Evolutionary conservation across 2,113 vertebrate genomes (phyloP), one percentile per base, ranked within the genome.

Genomic region (Poeciliopsis turrubarensis): DNA sequence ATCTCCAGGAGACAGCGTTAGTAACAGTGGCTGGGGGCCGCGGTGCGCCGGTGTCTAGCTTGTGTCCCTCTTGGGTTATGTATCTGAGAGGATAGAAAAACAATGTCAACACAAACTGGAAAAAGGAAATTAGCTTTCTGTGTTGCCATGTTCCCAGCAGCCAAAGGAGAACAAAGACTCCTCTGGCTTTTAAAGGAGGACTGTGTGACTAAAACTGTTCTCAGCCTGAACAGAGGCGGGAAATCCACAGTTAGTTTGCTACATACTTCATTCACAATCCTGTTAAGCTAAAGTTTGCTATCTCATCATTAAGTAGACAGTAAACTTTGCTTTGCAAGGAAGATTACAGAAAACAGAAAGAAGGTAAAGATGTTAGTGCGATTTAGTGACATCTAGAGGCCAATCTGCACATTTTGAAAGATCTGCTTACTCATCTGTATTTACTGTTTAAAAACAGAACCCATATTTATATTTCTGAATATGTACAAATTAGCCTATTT

Each of bases 41-140:
- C 0, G 98, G 98, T n/a, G 98, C 98, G n/a, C 98, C 98, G 0
- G 97, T 99, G 91, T 99, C 98, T 82, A 99, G 92, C 91, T 99
- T 99, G 94, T 99, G 98, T 27, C 98, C 98, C 88, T 99, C 98
- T 90, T 99, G 98, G 69, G 98, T 99, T 87, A 99, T 99, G 90
- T 99, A 99, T 91, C 98, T 99, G 86, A 32, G 39, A 60, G 68
- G 27, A 1, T 3, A 60, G 6, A 19, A 57, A 37, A 54, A 77
- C 78, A 84, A 87, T n/a, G 37, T 60, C 84, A 83, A 89, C 76
- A 82, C 34, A 66, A 71, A 67, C 63, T 26, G 67, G 25, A 72
- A 14, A 73, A 72, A 77, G 66, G 61, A 81, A 77, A 84, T 61
- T 8, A 57, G 74, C 64, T 17, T 68, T 78, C 74, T 80, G 82